Evolutionary conservation across 1,140 invertebrate genomes (phyloP), one percentile per base, ranked within the genome.

Genomic region (Brachionus calyciflorus): DNA sequence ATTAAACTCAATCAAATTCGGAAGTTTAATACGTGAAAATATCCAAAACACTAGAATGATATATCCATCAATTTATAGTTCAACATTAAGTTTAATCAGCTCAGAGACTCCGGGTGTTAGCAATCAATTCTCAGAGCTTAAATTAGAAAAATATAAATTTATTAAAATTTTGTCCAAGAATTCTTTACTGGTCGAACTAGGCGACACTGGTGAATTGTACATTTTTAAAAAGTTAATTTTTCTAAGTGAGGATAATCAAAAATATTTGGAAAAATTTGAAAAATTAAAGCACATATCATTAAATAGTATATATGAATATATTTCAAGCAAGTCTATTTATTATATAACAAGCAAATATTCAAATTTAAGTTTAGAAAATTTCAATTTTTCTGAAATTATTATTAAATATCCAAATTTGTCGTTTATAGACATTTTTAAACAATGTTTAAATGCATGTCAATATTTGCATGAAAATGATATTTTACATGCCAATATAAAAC

Each of bases 281-380:
- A 60, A 60, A 60, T 30, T 60, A 12, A 60, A 60, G 1, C 55
- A 60, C 12, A 33, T 37, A 10, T 37, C 26, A 17, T 60, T 37
- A 30, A 60, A 26, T 33, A 60, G n/a, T 33, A 33, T 60, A 60
- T 33, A 33, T 30, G 55, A 60, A 33, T 17, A 33, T 37, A 17
- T 60, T 10, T 60, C 37, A 37, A 33, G 30, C 33, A 60, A 60
- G 37, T 33, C 33, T 33, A 60, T 60, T 37, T 60, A 26, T 33
- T 60, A 60, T 37, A 37, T 37, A 12, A 60, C 37, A 40, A 60
- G 55, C 33, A 30, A 60, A 60, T 60, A 60, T 60, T 60, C 55
- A 60, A 30, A 60, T 33, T 6, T 60, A 37, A 60, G 55, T 60
- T 60, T 60, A 60, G 55, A 60, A 60, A 60, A 60, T 60, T 60